A percentile compares a stretch with the other conserved stretches of the same genome.
Conservation (phyloP, 2,113 vertebrate species). For the Gorsachius goisagi region DNA sequence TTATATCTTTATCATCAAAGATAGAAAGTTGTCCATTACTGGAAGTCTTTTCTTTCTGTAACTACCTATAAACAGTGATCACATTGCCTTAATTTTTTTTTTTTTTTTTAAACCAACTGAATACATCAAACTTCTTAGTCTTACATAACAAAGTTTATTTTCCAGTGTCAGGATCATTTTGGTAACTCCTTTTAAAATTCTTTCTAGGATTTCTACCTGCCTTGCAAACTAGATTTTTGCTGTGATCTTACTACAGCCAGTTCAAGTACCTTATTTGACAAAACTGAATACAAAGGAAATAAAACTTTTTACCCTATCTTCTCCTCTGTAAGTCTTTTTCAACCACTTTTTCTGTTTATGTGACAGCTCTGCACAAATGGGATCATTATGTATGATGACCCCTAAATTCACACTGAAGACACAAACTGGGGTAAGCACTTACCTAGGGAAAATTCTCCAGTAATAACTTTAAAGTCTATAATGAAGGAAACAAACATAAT, state of each 20-base stretch:
- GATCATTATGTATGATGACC: not conserved
- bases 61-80: not conserved
- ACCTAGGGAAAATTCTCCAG: not conserved
- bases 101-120: not conserved
- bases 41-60: not conserved
- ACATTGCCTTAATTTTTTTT: not conserved
- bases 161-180: not conserved
- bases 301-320: not conserved
- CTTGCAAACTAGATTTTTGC: not conserved
- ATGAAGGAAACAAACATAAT: conserved; percentile 46
- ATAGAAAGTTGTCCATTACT: not conserved
- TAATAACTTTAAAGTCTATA: conserved; percentile 46
- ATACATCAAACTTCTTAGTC: not conserved
- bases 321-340: not conserved
- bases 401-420: conserved; percentile 22
- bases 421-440: conserved; percentile 24
- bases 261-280: not conserved
- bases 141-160: not conserved
- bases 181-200: not conserved
- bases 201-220: not conserved
- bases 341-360: not conserved
- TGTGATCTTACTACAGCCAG: not conserved
- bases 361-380: not conserved
- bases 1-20: not conserved
- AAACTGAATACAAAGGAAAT: not conserved